Evolutionary conservation across 2,797 vertebrate species (phyloP), one percentile per base, ranked within the genome.

Genomic region (Schizopygopsis malacanthus): DNA sequence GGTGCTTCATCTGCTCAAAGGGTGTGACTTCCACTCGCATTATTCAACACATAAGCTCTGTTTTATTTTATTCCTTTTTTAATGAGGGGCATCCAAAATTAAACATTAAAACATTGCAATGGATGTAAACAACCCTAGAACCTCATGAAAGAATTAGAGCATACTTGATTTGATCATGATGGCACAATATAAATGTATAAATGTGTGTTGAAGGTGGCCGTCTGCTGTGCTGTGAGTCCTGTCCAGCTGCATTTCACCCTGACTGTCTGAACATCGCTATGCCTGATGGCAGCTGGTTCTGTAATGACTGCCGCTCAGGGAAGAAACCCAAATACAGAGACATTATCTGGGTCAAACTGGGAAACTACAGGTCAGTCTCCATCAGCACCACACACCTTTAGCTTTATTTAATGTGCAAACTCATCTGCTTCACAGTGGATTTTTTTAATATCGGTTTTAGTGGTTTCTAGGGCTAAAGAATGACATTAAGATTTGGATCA

Each of bases 1-100:
- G 98, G 98, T 99, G 98, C 91, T 99, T 99, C 33, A 96, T 99
- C 89, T 99, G 98, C 92, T 99, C 98, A 80, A 99, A 98, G 96
- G 98, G 98, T 99, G 91, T 86, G 93, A 41, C 7, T 25, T 45
- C 10, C 43, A 45, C 43, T 45, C 41, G 9, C 43, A 45, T 45
- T 45, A 45, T 45, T 61, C 39, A 82, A 61, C 52, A 71, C 20
- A 25, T 5, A 50, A 83, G 61, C 18, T 76, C 18, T 2, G 18
- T 67, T 80, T 80, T 45, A 65, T 67, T 80, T 80, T 45, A 65
- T 43, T 43, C 8, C 7, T 61, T 18, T 39, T 10, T 75, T 59
- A 41, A 54, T 76, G 37, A 9, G 13, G 37, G 20, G 37, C 20
- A 59, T 61, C 22, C 22, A 5, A 25, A 79, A 5, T 25, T 59